Evolutionary conservation across 2,888 invertebrate genomes (phyloP).

Genomic region (Drosophila fungiperda): DNA sequence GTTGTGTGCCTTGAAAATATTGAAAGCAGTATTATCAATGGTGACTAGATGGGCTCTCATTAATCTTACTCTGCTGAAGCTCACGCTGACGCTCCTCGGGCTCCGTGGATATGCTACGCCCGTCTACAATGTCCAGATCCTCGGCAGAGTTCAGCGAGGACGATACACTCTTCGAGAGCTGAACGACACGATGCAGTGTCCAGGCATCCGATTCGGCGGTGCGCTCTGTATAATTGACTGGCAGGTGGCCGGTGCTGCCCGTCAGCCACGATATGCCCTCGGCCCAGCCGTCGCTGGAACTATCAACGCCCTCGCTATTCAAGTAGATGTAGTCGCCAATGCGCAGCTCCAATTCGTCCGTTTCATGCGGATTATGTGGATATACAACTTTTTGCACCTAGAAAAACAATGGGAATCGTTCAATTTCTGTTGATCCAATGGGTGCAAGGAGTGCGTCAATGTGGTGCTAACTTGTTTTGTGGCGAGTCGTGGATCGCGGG

Average conservation of each 20-base stretch:
- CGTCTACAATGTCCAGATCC: slow-evolving; percentile 83
- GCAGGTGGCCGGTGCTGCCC: slow-evolving; percentile 91
- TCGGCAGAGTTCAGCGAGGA: slow-evolving; percentile 84
- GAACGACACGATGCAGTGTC: slow-evolving; percentile 92
- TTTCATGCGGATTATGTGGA: slow-evolving; percentile 90
- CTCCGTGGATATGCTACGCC: slow-evolving; percentile 81
- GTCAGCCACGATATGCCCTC: slow-evolving; percentile 87
- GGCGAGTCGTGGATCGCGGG: slow-evolving; percentile 91
- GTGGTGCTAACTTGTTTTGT: slow-evolving; percentile 87
- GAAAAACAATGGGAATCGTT: slow-evolving; percentile 1
- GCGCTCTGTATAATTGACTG: slow-evolving; percentile 92
- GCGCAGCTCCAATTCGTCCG: slow-evolving; percentile 93
- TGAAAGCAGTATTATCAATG: not conserved
- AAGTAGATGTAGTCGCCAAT: slow-evolving; percentile 95
- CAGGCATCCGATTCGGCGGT: slow-evolving; percentile 96
- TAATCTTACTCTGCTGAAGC: slow-evolving; percentile 71
- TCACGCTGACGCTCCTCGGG: slow-evolving; percentile 81
- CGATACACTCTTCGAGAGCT: slow-evolving; percentile 85
- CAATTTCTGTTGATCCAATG: not conserved
- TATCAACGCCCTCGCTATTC: slow-evolving; percentile 89
- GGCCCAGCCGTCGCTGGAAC: slow-evolving; percentile 94
- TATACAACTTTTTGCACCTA: slow-evolving; percentile 92
- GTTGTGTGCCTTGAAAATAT: slow-evolving; percentile 54
- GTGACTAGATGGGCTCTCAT: not conserved
- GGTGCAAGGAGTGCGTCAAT: slow-evolving; percentile 9